phyloP scores from a whole-genome alignment of 2,888 invertebrate species.

The Amblyjoppa proteus region DNA sequence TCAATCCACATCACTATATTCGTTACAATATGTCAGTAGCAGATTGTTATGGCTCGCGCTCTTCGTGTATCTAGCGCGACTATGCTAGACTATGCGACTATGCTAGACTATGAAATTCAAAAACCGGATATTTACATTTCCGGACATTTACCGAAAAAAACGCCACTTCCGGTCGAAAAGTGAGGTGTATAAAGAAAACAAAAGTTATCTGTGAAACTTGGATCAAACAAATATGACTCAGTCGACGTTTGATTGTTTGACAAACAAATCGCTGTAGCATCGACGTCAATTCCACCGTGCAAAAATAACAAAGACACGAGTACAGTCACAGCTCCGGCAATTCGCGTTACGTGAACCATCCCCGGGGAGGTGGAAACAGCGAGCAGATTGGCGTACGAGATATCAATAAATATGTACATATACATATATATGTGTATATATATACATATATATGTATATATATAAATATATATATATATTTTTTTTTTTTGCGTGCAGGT shows the following conservation, averaged over 20 bases:
- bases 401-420: slow-evolving; percentile 12
- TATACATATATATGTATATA: background rate
- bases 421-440: slow-evolving; percentile 40
- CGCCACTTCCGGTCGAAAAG: background rate
- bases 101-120: too few relatives aligned
- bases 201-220: background rate
- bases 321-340: background rate
- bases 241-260: background rate
- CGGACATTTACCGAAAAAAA: background rate
- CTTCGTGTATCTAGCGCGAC: too few relatives aligned
- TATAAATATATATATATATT: background rate
- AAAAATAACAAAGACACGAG: background rate
- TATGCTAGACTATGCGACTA: too few relatives aligned
- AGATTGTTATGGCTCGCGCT: too few relatives aligned
- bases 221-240: background rate
- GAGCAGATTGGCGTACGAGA: slow-evolving; percentile 3
- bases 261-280: background rate
- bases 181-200: background rate
- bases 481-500: slow-evolving; percentile 33
- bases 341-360: background rate
- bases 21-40: too few relatives aligned
- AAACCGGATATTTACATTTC: background rate
- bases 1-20: too few relatives aligned
- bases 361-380: background rate
- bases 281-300: background rate